Percentiles rank a stretch among this genome's conserved stretches.
These are phyloP conservation scores for Takifugu rubripes DNA, from an alignment of 2,797 vertebrate genomes.

Conservation along the genomic window DNA sequence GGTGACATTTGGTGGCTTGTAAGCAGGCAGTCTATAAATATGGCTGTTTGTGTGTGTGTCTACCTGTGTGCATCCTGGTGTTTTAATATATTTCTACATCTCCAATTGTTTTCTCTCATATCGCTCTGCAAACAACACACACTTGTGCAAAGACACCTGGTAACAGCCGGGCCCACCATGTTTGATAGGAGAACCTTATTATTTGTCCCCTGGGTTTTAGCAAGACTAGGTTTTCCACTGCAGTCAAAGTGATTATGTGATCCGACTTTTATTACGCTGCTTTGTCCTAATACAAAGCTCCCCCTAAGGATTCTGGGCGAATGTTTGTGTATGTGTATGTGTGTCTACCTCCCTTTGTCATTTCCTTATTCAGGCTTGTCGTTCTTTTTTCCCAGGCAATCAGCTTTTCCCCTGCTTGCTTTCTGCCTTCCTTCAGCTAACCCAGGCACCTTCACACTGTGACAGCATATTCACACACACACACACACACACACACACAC, in stretches of 20 bases:
- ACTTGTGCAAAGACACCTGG: conserved; percentile 43
- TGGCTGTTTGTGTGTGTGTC: conserved; percentile 9
- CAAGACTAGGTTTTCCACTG: conserved; percentile 57
- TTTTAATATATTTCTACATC: conserved; percentile 37
- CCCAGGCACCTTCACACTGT: conserved; percentile 36
- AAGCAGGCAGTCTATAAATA: conserved; percentile 79
- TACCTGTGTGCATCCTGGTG: neutral
- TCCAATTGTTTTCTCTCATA: conserved; percentile 32
- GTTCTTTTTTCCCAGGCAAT: conserved; percentile 16
- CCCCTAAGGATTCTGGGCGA: conserved; percentile 59
- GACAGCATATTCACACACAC: conserved; percentile 24
- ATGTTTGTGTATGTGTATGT: conserved; percentile 38
- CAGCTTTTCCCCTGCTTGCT: conserved; percentile 19
- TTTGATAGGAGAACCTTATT: conserved; percentile 69
- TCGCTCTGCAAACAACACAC: conserved; percentile 21
- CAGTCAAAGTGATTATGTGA: conserved; percentile 75
- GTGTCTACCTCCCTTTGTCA: conserved; percentile 17
- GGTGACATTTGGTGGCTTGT: conserved; percentile 80
- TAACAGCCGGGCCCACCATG: conserved; percentile 52
- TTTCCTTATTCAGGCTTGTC: conserved; percentile 36
- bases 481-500: conserved; percentile 24
- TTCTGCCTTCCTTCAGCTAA: conserved; percentile 22
- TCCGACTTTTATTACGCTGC: conserved; percentile 69
- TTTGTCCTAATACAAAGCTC: conserved; percentile 68
- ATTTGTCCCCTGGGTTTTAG: conserved; percentile 72